These are phyloP conservation scores for Chaetodon trifasciatus DNA, from an alignment of 2,797 vertebrate genomes.

Conservation along the genomic window DNA sequence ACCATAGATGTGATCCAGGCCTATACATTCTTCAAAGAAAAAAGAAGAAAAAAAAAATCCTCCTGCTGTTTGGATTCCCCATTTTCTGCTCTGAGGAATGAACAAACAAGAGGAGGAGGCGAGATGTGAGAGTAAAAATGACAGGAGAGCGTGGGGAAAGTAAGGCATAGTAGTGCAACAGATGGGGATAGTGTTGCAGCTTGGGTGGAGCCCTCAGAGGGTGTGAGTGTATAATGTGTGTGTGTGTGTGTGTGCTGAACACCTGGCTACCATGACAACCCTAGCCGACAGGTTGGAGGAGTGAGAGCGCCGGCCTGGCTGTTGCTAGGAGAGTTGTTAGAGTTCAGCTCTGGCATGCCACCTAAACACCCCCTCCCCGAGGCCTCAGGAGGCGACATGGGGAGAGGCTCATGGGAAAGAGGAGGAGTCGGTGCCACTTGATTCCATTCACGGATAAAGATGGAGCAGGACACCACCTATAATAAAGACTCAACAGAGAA, in stretches of 20 bases:
- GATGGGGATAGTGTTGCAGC: conserved; percentile 79
- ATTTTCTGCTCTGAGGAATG: conserved; percentile 57
- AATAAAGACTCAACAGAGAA: conserved; percentile 50
- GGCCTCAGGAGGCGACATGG: conserved; percentile 65
- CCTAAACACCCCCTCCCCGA: conserved; percentile 26
- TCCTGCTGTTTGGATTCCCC: conserved; percentile 61
- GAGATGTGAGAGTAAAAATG: conserved; percentile 32
- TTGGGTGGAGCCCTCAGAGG: conserved; percentile 76
- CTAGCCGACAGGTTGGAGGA: conserved; percentile 63
- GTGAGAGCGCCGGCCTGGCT: conserved; percentile 56
- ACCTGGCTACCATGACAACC: conserved; percentile 84
- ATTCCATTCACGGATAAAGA: conserved; percentile 74
- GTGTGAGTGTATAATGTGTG: conserved; percentile 46
- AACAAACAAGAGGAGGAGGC: conserved; percentile 53
- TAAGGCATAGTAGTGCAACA: conserved; percentile 82
- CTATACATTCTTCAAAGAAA: conserved; percentile 82
- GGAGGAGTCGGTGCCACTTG: conserved; percentile 64
- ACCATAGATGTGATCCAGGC: conserved; percentile 61
- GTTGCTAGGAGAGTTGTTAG: conserved; percentile 76
- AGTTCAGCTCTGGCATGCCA: conserved; percentile 81
- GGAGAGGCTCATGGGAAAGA: conserved; percentile 71
- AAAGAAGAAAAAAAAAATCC: neutral
- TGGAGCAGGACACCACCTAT: conserved; percentile 54
- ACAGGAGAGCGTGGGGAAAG: conserved; percentile 55
- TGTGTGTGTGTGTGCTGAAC: conserved; percentile 48